Evolutionary conservation across 2,797 vertebrate genomes (phyloP).

Genomic region (Cossypha niveicapilla): DNA sequence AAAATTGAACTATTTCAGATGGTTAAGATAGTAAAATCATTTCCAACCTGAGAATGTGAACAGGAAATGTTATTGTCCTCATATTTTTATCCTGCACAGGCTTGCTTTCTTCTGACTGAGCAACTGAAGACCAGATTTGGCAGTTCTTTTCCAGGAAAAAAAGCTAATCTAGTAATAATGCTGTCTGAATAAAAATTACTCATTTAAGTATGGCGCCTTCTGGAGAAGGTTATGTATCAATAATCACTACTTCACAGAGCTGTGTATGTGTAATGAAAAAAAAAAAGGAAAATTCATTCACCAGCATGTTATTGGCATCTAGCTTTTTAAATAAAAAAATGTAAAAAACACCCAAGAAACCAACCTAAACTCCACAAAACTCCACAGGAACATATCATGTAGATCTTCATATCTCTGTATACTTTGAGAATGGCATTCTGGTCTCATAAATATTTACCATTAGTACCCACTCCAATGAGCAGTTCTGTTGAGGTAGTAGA

Average conservation of each 20-base stretch:
- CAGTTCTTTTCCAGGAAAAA: background rate
- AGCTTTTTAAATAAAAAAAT: background rate
- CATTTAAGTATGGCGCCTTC: background rate
- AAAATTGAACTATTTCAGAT: background rate
- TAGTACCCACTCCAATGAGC: background rate
- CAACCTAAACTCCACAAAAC: background rate
- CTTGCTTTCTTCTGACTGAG: background rate
- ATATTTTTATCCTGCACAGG: background rate
- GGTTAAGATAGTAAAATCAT: background rate
- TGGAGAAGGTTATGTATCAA: background rate
- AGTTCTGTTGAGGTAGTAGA: background rate
- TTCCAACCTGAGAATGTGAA: background rate
- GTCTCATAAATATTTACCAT: background rate
- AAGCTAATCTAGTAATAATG: background rate
- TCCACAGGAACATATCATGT: background rate
- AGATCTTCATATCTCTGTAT: background rate
- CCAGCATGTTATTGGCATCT: background rate
- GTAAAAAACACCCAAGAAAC: accelerated
- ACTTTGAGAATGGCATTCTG: background rate
- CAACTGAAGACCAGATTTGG: background rate
- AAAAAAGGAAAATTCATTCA: background rate
- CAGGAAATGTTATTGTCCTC: background rate
- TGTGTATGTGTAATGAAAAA: background rate
- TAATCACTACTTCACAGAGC: background rate
- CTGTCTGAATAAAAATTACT: background rate